Conservation (phyloP, 2,113 vertebrate species). For the Carettochelys insculpta region DNA sequence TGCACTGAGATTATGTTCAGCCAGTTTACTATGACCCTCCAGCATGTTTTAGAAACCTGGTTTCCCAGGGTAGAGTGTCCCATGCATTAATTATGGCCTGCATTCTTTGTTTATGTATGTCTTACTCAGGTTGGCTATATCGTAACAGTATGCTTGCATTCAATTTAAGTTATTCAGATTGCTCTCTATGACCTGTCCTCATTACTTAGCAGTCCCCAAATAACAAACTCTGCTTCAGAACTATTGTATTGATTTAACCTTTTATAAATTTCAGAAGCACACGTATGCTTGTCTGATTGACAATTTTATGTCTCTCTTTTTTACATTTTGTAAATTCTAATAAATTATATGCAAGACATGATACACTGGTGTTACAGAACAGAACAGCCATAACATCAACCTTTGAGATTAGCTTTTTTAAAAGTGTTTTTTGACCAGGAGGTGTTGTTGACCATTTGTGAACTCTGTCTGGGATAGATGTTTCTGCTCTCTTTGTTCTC, state of each 20-base stretch:
- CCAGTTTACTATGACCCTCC: not conserved
- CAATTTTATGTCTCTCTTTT: not conserved
- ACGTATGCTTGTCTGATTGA: not conserved
- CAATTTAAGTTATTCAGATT: not conserved
- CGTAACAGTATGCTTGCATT: not conserved
- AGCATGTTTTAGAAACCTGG: not conserved
- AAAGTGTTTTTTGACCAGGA: not conserved
- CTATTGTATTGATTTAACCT: not conserved
- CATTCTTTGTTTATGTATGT: not conserved
- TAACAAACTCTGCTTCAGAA: not conserved
- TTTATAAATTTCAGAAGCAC: not conserved
- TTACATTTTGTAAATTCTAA: not conserved
- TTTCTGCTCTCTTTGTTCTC: not conserved
- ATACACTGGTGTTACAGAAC: not conserved
- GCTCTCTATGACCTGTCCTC: not conserved
- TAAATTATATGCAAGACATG: not conserved
- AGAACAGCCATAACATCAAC: not conserved
- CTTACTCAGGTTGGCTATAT: not conserved
- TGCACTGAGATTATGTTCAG: not conserved
- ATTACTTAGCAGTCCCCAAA: not conserved
- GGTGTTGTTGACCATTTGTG: not conserved
- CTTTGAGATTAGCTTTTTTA: not conserved
- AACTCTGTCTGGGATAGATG: not conserved
- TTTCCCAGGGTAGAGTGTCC: not conserved
- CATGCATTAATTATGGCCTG: not conserved